Percentiles rank a stretch among this genome's conserved stretches.
Evolutionary conservation across 2,888 invertebrate genomes (phyloP).

Genomic region (Pyrochroa serraticornis): DNA sequence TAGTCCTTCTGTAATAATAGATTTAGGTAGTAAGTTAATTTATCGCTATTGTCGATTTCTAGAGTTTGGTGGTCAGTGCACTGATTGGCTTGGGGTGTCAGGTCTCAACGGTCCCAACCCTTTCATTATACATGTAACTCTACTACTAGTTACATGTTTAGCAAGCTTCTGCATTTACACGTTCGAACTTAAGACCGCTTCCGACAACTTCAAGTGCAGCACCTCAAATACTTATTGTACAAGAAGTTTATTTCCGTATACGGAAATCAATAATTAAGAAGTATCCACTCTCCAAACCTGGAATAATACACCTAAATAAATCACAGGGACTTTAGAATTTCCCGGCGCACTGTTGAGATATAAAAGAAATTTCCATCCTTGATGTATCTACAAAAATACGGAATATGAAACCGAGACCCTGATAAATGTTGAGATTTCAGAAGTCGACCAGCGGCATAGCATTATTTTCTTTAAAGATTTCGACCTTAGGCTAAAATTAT

Average conservation of each 20-base stretch:
- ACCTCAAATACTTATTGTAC: neutral
- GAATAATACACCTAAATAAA: too few species aligned
- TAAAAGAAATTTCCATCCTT: too few species aligned
- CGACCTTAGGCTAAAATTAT: too few species aligned
- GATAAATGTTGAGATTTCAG: too few species aligned
- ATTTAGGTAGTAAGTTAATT: conserved; percentile 44
- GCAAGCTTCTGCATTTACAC: conserved; percentile 10
- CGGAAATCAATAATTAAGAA: too few species aligned
- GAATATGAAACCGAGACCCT: too few species aligned
- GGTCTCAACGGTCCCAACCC: conserved; percentile 33
- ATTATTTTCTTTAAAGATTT: too few species aligned
- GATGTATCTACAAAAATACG: too few species aligned
- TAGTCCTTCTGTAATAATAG: conserved; percentile 43
- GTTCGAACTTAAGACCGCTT: conserved; percentile 15
- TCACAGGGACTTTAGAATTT: too few species aligned
- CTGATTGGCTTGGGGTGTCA: conserved; percentile 36
- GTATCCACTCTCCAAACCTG: too few species aligned
- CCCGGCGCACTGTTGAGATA: too few species aligned
- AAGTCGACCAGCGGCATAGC: too few species aligned
- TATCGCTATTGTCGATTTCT: conserved; percentile 44
- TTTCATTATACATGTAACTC: conserved; percentile 36
- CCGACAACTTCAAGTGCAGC: neutral
- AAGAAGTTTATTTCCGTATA: neutral
- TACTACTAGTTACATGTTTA: conserved; percentile 23
- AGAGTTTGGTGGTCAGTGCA: conserved; percentile 44